phyloP scores from a whole-genome alignment of 2,113 vertebrate species.

The Amphiprion percula region DNA sequence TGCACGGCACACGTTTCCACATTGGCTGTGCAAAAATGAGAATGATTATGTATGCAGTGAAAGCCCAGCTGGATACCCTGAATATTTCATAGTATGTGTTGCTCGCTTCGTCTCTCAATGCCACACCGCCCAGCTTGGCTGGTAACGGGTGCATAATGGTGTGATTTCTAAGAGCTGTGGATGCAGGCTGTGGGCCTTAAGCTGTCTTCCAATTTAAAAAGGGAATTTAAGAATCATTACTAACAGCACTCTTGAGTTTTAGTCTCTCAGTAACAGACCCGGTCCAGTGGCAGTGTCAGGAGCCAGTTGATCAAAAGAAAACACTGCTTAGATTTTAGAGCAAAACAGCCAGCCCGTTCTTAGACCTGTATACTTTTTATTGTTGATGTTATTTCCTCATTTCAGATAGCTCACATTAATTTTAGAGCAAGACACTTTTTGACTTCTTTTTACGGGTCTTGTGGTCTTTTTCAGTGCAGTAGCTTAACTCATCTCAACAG shows the following conservation, averaged over 20 bases:
- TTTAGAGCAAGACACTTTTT: neutral
- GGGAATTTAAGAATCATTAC: slow-evolving; percentile 44
- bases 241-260: slow-evolving; percentile 37
- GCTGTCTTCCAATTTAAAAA: slow-evolving; percentile 36
- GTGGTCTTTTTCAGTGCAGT: slow-evolving; percentile 36
- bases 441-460: slow-evolving; percentile 6
- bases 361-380: slow-evolving; percentile 9
- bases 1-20: slow-evolving; percentile 64
- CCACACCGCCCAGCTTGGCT: slow-evolving; percentile 72
- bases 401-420: neutral
- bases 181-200: slow-evolving; percentile 57
- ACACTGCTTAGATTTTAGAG: slow-evolving; percentile 19
- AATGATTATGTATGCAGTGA: slow-evolving; percentile 85
- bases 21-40: slow-evolving; percentile 79
- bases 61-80: slow-evolving; percentile 84
- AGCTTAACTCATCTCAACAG: slow-evolving; percentile 69
- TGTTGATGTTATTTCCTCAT: neutral
- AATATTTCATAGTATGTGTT: slow-evolving; percentile 85
- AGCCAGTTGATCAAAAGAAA: slow-evolving; percentile 39
- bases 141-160: slow-evolving; percentile 74
- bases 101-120: slow-evolving; percentile 76
- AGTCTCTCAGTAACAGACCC: slow-evolving; percentile 24
- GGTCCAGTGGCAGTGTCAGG: neutral
- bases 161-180: slow-evolving; percentile 61
- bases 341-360: slow-evolving; percentile 20